Base-by-base conservation (phyloP, 2,797 vertebrate genomes). In the Eulemur coronatus region DNA sequence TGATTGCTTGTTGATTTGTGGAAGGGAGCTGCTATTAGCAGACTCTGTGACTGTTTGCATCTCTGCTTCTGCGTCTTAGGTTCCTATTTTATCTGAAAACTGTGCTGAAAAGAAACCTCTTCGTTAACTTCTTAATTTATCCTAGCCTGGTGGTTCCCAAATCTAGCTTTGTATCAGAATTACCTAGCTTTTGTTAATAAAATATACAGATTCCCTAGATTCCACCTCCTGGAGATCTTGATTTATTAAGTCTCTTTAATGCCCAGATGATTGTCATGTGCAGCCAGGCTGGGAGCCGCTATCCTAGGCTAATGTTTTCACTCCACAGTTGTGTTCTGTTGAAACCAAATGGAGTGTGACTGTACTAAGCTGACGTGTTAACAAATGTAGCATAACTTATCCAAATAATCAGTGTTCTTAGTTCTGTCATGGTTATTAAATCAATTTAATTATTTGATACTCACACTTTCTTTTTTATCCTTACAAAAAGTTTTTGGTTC, bases 61-160 rank as follows among this genome's bases (percentile, higher is more conserved):
- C 43, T 70, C n/a, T 89, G 55, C 82, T 41, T 41, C 38, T 38
- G 38, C 4, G 28, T 86, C 76, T 87, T 63, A 59, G 57, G 20
- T 95, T 89, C 69, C 61, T 52, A 9, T 89, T 94, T 97, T 86
- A 89, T 91, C 52, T 91, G 80, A 93, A 96, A 87, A 35, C 7
- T 63, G 72, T 55, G 20, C 63, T 85, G 76, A 85, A 84, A 84
- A 88, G 80, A 35, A 97, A 76, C 50, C 38, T 80, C 73, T 80
- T 59, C 73, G 72, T 59, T 85, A 84, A 90, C 22, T 67, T 81
- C 59, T 92, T 67, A 17, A 24, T 89, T 91, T 93, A 84, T 70
- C 61, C 65, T 43, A 50, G 10, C 17, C 17, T 86, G 70, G 52
- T 69, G 76, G 43, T 84, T 75, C 52, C 63, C 41, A 80, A 41